A percentile compares a stretch with the other conserved stretches of the same genome.
Conservation (phyloP, 2,797 vertebrate species). For the Huso huso region DNA sequence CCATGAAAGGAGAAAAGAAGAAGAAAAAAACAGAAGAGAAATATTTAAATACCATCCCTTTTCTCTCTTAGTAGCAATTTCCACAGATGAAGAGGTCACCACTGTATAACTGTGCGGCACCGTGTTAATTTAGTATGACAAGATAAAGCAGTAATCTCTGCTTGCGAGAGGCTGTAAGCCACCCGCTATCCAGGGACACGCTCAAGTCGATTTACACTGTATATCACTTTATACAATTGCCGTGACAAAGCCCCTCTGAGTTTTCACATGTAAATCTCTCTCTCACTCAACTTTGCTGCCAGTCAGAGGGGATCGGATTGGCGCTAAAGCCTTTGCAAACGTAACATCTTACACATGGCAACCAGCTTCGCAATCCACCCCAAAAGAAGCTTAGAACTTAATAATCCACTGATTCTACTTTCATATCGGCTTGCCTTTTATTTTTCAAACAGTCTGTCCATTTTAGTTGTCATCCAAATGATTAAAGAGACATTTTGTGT, state of each 20-base stretch:
- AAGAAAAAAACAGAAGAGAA: constrained; percentile 11
- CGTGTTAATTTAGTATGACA: constrained; percentile 92
- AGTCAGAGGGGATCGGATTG: constrained; percentile 47
- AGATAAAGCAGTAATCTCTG: constrained; percentile 93
- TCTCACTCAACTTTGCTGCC: constrained; percentile 46
- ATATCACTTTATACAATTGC: constrained; percentile 72
- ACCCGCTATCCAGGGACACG: constrained; percentile 64
- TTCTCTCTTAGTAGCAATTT: constrained; percentile 55
- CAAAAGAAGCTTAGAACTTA: constrained; percentile 58
- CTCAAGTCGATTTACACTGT: constrained; percentile 65
- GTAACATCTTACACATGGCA: constrained; percentile 46
- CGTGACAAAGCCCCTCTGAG: constrained; percentile 70
- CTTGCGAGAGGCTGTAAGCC: constrained; percentile 61
- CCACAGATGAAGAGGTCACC: constrained; percentile 85
- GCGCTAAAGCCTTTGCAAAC: constrained; percentile 50
- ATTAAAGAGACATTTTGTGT: constrained; percentile 63
- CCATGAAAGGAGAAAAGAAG: constrained; percentile 13
- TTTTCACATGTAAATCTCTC: constrained; percentile 67
- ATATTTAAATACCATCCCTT: constrained; percentile 52
- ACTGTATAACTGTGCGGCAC: constrained; percentile 67
- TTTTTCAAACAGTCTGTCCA: constrained; percentile 54
- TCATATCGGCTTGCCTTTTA: constrained; percentile 56
- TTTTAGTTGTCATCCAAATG: constrained; percentile 60
- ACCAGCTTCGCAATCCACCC: constrained; percentile 26
- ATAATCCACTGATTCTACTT: constrained; percentile 74